phyloP scores from a whole-genome alignment of 1,140 invertebrate genomes.

The Maniola jurtina region DNA sequence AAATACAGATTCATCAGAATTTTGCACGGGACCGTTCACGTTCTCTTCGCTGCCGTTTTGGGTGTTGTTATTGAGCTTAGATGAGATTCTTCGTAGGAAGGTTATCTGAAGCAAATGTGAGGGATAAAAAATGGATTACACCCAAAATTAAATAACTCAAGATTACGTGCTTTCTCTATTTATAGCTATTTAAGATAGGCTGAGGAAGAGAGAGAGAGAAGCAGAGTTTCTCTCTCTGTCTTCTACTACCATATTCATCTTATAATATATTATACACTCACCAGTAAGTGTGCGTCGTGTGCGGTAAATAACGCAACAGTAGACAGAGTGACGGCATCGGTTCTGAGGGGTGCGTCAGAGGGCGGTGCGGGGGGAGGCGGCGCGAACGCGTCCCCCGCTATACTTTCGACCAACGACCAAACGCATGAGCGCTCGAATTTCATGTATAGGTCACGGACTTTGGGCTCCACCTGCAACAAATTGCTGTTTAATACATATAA shows the following conservation, averaged over 20 bases:
- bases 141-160: background rate
- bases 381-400: conserved; percentile 40
- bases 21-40: conserved; percentile 24
- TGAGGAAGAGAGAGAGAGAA: too few species aligned
- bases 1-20: conserved; percentile 41
- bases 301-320: conserved; percentile 51
- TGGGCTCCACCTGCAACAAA: conserved; percentile 53
- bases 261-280: conserved; percentile 24
- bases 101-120: conserved; percentile 47
- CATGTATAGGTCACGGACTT: conserved; percentile 62
- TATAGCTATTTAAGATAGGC: too few species aligned
- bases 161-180: too few species aligned
- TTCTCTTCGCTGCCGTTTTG: conserved; percentile 38
- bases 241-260: too few species aligned
- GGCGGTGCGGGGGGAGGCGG: conserved; percentile 40
- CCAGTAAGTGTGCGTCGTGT: conserved; percentile 50
- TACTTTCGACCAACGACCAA: conserved; percentile 59
- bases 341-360: conserved; percentile 42
- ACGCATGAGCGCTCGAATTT: conserved; percentile 64
- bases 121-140: background rate
- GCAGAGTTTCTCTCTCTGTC: too few species aligned
- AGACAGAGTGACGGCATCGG: conserved; percentile 43
- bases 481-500: too few species aligned
- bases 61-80: conserved; percentile 68
- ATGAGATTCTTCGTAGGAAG: conserved; percentile 63